These are phyloP conservation scores for Masticophis lateralis DNA, from an alignment of 2,797 vertebrate genomes.

Conservation along the genomic window DNA sequence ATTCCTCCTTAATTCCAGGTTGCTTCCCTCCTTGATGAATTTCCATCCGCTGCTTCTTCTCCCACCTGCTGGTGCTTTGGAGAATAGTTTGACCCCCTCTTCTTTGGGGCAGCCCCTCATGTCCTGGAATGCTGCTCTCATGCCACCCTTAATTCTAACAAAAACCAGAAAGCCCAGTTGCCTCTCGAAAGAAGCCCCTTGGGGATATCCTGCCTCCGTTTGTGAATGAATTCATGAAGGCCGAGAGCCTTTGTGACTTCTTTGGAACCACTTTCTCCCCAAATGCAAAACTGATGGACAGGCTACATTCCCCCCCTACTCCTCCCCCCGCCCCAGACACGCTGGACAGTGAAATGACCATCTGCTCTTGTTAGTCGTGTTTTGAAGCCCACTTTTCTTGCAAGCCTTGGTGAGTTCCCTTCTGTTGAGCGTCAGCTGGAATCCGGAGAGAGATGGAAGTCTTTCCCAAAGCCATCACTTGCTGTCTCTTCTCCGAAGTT, in stretches of 20 bases:
- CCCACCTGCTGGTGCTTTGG: too few relatives aligned
- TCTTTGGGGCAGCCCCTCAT: too few relatives aligned
- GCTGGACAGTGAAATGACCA: not conserved
- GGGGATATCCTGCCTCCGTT: not conserved
- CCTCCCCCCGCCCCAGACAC: rapidly evolving
- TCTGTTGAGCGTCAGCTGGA: not conserved
- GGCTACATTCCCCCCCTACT: not conserved
- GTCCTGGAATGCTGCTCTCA: too few relatives aligned
- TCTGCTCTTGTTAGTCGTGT: not conserved
- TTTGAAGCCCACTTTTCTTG: not conserved
- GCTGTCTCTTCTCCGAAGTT: not conserved
- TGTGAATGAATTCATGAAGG: not conserved
- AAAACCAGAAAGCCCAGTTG: too few relatives aligned
- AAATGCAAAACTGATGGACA: not conserved
- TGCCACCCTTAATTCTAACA: too few relatives aligned
- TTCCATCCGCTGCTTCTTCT: too few relatives aligned
- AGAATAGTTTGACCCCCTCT: too few relatives aligned
- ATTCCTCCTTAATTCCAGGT: too few relatives aligned
- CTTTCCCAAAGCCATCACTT: not conserved
- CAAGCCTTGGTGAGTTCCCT: not conserved
- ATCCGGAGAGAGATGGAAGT: not conserved
- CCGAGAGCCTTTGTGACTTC: not conserved
- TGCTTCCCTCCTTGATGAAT: too few relatives aligned
- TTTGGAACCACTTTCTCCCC: not conserved
- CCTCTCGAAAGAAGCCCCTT: too few relatives aligned